phyloP scores from a whole-genome alignment of 2,113 vertebrate species.

The Odocoileus hemionus region DNA sequence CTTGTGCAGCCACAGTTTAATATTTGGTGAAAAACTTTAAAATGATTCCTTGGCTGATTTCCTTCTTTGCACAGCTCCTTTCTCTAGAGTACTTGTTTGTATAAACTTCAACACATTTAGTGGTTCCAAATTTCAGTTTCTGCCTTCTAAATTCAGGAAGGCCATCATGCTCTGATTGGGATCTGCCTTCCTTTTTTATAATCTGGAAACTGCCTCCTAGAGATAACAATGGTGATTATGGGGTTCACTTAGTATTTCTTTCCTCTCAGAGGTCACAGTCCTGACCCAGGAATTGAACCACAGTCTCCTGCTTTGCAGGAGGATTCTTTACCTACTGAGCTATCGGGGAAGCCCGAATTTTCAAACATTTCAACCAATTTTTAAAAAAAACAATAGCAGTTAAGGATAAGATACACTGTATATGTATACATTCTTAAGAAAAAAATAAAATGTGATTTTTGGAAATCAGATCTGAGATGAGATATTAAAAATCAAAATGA shows the following conservation, averaged over 20 bases:
- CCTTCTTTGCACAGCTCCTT: not conserved
- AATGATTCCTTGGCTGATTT: not conserved
- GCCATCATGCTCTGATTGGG: not conserved
- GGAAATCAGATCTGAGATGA: conserved; percentile 36
- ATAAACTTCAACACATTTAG: not conserved
- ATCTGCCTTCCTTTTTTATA: not conserved
- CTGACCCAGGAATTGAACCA: rapidly evolving
- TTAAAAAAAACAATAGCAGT: conserved; percentile 44
- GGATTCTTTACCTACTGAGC: not conserved
- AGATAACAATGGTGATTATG: not conserved
- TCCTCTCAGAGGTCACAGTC: not conserved
- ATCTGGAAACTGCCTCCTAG: not conserved
- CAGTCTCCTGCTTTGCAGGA: not conserved
- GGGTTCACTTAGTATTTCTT: not conserved
- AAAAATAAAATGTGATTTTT: conserved; percentile 40
- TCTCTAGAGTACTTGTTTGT: not conserved
- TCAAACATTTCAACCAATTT: conserved; percentile 33
- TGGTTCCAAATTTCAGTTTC: not conserved
- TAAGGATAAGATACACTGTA: not conserved
- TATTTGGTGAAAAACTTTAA: not conserved
- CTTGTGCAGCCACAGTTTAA: not conserved
- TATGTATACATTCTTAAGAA: not conserved
- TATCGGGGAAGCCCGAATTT: not conserved
- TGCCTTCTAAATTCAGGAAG: not conserved
- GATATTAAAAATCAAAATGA: not conserved